Evolutionary conservation across 2,797 vertebrate genomes (phyloP).

Genomic region (Spinus pinus): DNA sequence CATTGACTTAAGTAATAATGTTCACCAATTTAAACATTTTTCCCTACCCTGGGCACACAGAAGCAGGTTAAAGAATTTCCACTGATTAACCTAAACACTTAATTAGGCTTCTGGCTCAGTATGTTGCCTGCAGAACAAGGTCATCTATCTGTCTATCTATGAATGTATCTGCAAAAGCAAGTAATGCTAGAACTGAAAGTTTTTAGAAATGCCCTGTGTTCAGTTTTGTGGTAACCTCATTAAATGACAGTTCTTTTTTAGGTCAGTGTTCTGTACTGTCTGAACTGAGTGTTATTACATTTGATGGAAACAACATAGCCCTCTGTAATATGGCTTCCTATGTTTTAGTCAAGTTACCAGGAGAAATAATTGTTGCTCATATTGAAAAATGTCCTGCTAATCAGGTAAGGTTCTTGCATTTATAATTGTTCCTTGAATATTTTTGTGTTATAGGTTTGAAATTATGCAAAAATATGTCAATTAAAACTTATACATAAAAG

Average conservation of each 20-base stretch:
- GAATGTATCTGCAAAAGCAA: background rate
- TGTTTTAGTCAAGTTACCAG: conserved; percentile 89
- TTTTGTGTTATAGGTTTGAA: background rate
- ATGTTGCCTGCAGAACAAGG: background rate
- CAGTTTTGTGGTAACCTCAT: background rate
- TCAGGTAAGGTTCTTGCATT: conserved; percentile 79
- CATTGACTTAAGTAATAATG: background rate
- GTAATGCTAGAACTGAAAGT: background rate
- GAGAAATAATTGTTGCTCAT: conserved; percentile 90
- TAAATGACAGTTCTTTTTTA: conserved; percentile 65
- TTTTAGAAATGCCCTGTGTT: background rate
- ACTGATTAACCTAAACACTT: background rate
- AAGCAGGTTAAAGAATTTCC: background rate
- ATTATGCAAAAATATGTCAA: background rate
- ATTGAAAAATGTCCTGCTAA: conserved; percentile 93
- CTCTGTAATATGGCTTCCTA: conserved; percentile 94
- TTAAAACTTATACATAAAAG: background rate
- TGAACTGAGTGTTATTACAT: conserved; percentile 93
- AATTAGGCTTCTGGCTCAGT: background rate
- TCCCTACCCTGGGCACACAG: background rate
- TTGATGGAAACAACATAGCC: conserved; percentile 96
- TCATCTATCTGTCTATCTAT: background rate
- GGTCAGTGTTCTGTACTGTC: conserved; percentile 96
- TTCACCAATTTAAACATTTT: background rate
- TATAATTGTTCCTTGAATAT: background rate